Evolutionary conservation across 2,888 invertebrate species (phyloP).

Genomic region (Notodonta ziczac): DNA sequence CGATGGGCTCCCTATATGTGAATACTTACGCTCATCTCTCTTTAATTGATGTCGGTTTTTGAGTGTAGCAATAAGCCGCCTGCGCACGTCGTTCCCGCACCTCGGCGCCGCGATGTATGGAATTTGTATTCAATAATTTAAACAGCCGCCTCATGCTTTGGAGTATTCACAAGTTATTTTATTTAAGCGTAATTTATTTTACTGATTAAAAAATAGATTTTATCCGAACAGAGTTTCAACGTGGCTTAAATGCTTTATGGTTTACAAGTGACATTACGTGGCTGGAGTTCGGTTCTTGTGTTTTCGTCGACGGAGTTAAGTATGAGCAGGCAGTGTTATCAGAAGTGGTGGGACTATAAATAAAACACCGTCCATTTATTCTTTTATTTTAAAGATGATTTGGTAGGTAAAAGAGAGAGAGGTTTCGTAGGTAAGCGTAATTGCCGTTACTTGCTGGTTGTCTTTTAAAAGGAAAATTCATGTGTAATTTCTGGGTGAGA

Average conservation of each 20-base stretch:
- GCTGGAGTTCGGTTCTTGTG: conserved; percentile 31
- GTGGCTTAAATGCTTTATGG: conserved; percentile 43
- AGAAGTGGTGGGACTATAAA: neutral
- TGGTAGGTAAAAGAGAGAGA: no score
- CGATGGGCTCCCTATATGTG: conserved; percentile 22
- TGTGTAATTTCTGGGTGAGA: no score
- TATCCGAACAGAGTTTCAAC: conserved; percentile 43
- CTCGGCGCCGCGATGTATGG: conserved; percentile 71
- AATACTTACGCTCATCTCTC: conserved; percentile 59
- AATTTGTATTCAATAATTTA: conserved; percentile 79
- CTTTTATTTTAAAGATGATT: neutral
- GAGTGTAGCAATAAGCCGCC: conserved; percentile 73
- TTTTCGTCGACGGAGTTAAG: conserved; percentile 12
- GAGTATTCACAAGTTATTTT: conserved; percentile 53
- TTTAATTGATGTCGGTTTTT: conserved; percentile 81
- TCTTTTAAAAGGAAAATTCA: no score
- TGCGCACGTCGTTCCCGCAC: conserved; percentile 59
- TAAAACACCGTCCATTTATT: neutral
- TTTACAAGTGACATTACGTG: conserved; percentile 44
- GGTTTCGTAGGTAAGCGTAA: no score
- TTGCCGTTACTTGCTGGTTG: no score
- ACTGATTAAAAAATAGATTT: conserved; percentile 52
- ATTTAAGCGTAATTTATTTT: conserved; percentile 55
- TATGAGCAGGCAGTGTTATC: neutral
- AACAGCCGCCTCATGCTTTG: conserved; percentile 53